Evolutionary conservation across 2,797 vertebrate genomes (phyloP), one percentile per base, ranked within the genome.

Genomic region (Halcyon leucocephala): DNA sequence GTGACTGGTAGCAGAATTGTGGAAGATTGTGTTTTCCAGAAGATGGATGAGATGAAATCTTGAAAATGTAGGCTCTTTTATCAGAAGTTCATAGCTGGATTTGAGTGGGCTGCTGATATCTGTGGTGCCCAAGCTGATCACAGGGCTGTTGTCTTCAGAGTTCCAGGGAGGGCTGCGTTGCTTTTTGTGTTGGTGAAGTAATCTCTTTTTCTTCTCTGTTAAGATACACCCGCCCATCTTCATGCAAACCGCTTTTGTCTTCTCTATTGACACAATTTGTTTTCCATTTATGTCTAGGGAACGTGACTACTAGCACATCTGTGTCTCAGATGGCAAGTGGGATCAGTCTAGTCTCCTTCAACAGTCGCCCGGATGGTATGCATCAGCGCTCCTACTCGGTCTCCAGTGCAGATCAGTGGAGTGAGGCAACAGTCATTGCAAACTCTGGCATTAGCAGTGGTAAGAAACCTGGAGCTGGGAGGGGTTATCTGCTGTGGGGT

Each of bases 381-480:
- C 99, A 99, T 97, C 99, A 99, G 97, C 99, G 99, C 89, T 99
- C 99, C 52, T 99, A 99, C 98, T 99, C 99, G 1, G 99, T 99
- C 62, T 99, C 99, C 98, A 99, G 99, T 92, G 99, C 99, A 72
- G 99, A 99, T 98, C 99, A 99, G 98, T 99, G 99, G 99, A 99
- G 98, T 57, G 99, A 99, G 66, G 99, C 99, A 96, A 99, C 99
- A 9, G 99, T 99, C 98, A 99, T 99, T 97, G 99, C 99, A 97
- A 99, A 99, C 98, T 99, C 99, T 14, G 99, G 99, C 97, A 98
- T 99, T 98, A 99, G 99, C 98, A 99, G 99, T 88, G 99, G 99
- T 99, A 98, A 97, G 98, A 97, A 94, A 96, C 84, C 65, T 78
- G 90, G 46, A 90, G 82, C 87, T 90, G 87, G 49, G 80, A 42